A percentile compares a stretch with the other conserved stretches of the same genome.
phyloP scores from a whole-genome alignment of 2,888 invertebrate species.

The Odontomyia ornata region DNA sequence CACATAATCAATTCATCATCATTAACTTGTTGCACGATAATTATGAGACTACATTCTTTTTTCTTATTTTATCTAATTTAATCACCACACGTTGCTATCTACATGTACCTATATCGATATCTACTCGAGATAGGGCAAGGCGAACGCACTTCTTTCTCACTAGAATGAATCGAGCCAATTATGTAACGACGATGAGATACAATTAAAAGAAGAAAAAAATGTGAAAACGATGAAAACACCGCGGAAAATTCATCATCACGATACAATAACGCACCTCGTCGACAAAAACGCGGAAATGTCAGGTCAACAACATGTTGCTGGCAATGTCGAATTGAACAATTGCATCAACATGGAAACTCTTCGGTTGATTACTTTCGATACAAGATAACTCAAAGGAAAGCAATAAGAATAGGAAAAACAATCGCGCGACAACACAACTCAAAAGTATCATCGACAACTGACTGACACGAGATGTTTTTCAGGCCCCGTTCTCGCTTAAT shows the following conservation, averaged over 20 bases:
- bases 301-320: constrained; percentile 30
- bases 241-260: not conserved
- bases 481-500: not conserved
- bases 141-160: constrained; percentile 28
- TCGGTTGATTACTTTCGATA: constrained; percentile 15
- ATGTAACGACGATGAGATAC: constrained; percentile 13
- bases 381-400: constrained; percentile 11
- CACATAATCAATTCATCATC: constrained; percentile 7
- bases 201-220: not conserved
- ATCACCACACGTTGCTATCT: constrained; percentile 16
- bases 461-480: constrained; percentile 25
- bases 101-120: not conserved
- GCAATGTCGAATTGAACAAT: constrained; percentile 30
- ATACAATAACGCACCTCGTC: not conserved
- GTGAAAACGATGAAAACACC: not conserved
- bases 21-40: constrained; percentile 15
- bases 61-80: constrained; percentile 13
- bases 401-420: constrained; percentile 6
- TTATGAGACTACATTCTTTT: constrained; percentile 1
- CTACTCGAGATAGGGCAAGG: not conserved
- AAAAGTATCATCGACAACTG: constrained; percentile 22
- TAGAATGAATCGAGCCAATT: constrained; percentile 32
- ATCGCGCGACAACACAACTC: constrained; percentile 19
- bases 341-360: constrained; percentile 2
- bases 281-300: constrained; percentile 28